phyloP scores from a whole-genome alignment of 2,797 vertebrate genomes.

The Lophotriccus pileatus region DNA sequence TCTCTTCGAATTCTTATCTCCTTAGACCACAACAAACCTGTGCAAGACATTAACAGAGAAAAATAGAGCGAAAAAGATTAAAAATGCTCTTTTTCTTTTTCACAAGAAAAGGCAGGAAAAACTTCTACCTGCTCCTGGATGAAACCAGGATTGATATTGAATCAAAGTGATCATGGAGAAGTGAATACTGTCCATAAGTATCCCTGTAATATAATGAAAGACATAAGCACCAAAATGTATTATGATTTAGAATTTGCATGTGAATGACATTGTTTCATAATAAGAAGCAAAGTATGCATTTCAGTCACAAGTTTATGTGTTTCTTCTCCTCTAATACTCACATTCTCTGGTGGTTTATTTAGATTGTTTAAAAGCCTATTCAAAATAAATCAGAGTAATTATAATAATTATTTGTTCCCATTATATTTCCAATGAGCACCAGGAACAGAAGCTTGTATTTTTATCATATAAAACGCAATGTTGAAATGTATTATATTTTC shows the following conservation, averaged over 20 bases:
- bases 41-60: background rate
- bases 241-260: background rate
- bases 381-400: background rate
- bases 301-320: background rate
- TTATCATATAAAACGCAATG: background rate
- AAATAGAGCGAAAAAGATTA: background rate
- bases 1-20: background rate
- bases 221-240: background rate
- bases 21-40: background rate
- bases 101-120: background rate
- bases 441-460: background rate
- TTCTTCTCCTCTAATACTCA: background rate
- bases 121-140: background rate
- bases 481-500: background rate
- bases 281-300: background rate
- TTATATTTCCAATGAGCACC: background rate
- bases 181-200: background rate
- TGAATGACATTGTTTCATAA: background rate
- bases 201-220: background rate
- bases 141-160: fast-evolving
- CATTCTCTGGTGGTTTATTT: background rate
- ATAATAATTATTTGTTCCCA: background rate
- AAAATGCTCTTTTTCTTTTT: background rate
- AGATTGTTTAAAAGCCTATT: background rate
- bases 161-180: background rate